Percentiles rank a stretch among this genome's conserved stretches.
Conservation (phyloP, 2,888 invertebrate species). For the Coelinius sp. region DNA sequence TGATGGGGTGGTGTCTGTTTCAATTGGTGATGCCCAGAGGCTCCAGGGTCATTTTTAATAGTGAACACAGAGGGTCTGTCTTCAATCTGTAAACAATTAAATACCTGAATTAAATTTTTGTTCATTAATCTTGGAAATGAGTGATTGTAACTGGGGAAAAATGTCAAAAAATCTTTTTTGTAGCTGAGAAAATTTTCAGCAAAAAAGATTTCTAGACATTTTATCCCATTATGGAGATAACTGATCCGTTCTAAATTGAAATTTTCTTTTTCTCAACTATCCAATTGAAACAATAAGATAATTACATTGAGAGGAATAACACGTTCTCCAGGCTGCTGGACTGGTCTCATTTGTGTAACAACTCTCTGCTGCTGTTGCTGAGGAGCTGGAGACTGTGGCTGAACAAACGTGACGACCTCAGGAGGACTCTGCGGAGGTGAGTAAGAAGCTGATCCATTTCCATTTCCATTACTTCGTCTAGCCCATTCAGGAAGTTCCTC, state of each 20-base stretch:
- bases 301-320: constrained; percentile 60
- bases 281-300: neutral
- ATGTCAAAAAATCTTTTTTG: no score
- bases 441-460: constrained; percentile 53
- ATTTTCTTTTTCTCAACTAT: neutral
- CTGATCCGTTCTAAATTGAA: no score
- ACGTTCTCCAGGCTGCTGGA: constrained; percentile 55
- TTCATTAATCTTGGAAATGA: neutral
- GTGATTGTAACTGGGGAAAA: no score
- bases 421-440: constrained; percentile 45
- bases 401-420: neutral
- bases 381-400: constrained; percentile 38
- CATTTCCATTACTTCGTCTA: constrained; percentile 57
- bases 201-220: no score
- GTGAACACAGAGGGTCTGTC: constrained; percentile 67
- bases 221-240: no score
- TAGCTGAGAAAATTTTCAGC: no score
- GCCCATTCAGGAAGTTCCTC: constrained; percentile 74
- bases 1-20: constrained; percentile 62
- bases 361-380: constrained; percentile 42
- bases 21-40: constrained; percentile 61
- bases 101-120: neutral
- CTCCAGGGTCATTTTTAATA: constrained; percentile 60
- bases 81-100: constrained; percentile 56
- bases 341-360: constrained; percentile 39